Conservation (phyloP, 2,113 vertebrate species). For the Xerus inauris region DNA sequence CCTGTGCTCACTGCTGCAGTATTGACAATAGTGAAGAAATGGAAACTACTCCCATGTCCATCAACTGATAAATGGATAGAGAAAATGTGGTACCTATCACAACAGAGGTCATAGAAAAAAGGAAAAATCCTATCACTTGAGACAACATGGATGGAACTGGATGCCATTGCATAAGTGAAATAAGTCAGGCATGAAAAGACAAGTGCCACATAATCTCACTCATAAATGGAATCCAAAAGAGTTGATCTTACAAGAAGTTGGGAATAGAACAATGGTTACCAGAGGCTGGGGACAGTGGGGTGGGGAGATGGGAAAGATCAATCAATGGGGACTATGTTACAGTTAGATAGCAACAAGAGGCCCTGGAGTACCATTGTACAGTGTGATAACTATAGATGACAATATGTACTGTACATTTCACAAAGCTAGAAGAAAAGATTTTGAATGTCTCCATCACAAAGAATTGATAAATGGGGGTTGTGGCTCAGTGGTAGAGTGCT, state of each 20-base stretch:
- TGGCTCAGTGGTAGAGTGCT: no score
- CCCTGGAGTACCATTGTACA: not conserved
- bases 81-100: not conserved
- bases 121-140: not conserved
- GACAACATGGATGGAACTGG: not conserved
- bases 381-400: not conserved
- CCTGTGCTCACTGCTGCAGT: not conserved
- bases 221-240: not conserved
- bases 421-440: not conserved
- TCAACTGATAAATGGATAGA: not conserved
- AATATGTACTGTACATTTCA: not conserved
- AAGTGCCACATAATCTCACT: not conserved
- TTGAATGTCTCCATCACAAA: not conserved
- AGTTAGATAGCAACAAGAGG: not conserved
- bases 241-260: not conserved
- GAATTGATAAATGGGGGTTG: not conserved
- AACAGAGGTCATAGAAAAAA: not conserved
- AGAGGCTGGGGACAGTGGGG: not conserved
- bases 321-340: not conserved
- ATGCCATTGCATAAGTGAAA: not conserved
- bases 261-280: not conserved
- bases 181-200: not conserved
- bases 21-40: not conserved
- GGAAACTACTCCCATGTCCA: not conserved
- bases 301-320: no score